Evolutionary conservation across 2,888 invertebrate species (phyloP).

Genomic region (Aphrophora alni): DNA sequence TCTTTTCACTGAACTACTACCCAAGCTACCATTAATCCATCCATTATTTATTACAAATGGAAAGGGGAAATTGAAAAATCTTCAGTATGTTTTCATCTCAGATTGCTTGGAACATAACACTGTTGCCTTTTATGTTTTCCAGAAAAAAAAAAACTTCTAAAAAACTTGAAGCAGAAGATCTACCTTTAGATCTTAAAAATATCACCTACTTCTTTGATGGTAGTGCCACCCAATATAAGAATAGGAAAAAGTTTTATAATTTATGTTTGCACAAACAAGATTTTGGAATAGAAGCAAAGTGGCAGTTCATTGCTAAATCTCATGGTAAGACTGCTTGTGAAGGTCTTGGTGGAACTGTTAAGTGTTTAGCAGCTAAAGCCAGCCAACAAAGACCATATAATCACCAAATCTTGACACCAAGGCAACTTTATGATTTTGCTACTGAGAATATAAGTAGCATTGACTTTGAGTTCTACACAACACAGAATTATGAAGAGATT

Average conservation of each 20-base stretch:
- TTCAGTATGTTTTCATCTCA: neutral
- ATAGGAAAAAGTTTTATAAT: neutral
- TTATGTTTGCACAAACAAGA: neutral
- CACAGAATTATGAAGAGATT: neutral
- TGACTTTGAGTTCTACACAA: neutral
- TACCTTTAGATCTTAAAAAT: neutral
- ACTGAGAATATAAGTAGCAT: neutral
- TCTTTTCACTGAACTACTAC: neutral
- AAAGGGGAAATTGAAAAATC: neutral
- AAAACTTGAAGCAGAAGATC: too few relatives aligned
- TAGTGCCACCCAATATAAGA: neutral
- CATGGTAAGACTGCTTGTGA: neutral
- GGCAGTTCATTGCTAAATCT: neutral
- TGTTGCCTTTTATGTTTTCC: neutral
- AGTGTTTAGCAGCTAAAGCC: neutral
- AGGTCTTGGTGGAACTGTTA: neutral
- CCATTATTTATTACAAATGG: neutral
- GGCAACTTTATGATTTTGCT: neutral
- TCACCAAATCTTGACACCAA: neutral
- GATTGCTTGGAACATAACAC: neutral
- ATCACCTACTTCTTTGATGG: neutral
- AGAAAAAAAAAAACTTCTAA: neutral
- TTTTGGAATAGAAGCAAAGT: neutral
- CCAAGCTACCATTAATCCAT: conserved; percentile 16
- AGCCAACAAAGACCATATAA: neutral